A percentile compares a stretch with the other conserved stretches of the same genome.
These are phyloP conservation scores for Agriotes lineatus DNA, from an alignment of 2,888 invertebrate genomes.

Conservation along the genomic window DNA sequence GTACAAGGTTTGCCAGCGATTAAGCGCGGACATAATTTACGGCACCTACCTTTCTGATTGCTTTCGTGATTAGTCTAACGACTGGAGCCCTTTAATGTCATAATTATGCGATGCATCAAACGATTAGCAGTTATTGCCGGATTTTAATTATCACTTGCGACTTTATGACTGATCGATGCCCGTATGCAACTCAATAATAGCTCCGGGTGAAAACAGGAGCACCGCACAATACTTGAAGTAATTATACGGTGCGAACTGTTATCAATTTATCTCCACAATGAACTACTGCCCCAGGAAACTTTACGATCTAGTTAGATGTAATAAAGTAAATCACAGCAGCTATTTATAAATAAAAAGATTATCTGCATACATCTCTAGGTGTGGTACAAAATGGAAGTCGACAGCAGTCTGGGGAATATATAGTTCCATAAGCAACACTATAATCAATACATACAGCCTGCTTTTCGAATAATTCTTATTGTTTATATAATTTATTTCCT, in stretches of 20 bases:
- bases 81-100: not conserved
- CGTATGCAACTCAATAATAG: not conserved
- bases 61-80: not conserved
- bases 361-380: not conserved
- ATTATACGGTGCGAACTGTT: not conserved
- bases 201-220: no score
- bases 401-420: no score
- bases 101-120: not conserved
- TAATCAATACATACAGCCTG: no score
- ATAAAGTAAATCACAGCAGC: not conserved
- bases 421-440: no score
- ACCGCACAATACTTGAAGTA: not conserved
- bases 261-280: not conserved
- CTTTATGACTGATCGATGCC: not conserved
- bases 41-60: not conserved
- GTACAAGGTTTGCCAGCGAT: not conserved
- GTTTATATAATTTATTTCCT: no score
- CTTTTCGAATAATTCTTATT: no score
- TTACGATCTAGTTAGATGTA: not conserved
- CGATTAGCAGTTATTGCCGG: not conserved
- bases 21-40: not conserved
- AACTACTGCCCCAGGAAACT: not conserved
- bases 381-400: not conserved
- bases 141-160: not conserved
- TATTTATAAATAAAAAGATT: not conserved